A percentile compares a stretch with the other conserved stretches of the same genome.
These are phyloP conservation scores for Iguana delicatissima DNA, from an alignment of 2,797 vertebrate species.

Conservation along the genomic window DNA sequence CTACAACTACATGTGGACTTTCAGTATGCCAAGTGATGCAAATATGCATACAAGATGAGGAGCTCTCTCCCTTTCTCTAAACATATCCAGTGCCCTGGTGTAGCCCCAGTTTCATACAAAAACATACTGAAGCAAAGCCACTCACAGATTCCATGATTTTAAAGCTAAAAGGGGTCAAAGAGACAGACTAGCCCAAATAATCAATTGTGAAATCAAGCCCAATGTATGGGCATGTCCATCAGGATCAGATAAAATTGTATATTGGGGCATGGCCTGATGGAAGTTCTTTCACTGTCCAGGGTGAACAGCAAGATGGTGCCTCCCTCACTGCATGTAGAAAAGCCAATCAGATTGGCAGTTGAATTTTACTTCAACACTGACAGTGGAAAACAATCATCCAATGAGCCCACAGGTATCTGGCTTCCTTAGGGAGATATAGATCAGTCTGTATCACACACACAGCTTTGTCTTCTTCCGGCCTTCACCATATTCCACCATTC, in stretches of 20 bases:
- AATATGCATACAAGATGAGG: background rate
- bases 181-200: background rate
- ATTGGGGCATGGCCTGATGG: no score
- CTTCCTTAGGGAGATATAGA: background rate
- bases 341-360: background rate
- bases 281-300: background rate
- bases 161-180: background rate
- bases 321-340: background rate
- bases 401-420: background rate
- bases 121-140: background rate
- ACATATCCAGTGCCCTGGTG: background rate
- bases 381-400: background rate
- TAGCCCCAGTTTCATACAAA: background rate
- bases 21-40: constrained; percentile 4
- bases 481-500: background rate
- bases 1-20: constrained; percentile 35
- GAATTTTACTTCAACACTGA: background rate
- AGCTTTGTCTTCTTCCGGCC: background rate
- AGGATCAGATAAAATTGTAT: background rate
- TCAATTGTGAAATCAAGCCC: background rate
- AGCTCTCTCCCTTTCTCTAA: background rate
- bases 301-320: background rate
- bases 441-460: background rate
- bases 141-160: background rate
- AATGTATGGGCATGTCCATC: background rate